Percentiles rank a stretch among this genome's conserved stretches.
These are phyloP conservation scores for Carcinoscorpius rotundicauda DNA, from an alignment of 1,140 invertebrate genomes.

Conservation along the genomic window DNA sequence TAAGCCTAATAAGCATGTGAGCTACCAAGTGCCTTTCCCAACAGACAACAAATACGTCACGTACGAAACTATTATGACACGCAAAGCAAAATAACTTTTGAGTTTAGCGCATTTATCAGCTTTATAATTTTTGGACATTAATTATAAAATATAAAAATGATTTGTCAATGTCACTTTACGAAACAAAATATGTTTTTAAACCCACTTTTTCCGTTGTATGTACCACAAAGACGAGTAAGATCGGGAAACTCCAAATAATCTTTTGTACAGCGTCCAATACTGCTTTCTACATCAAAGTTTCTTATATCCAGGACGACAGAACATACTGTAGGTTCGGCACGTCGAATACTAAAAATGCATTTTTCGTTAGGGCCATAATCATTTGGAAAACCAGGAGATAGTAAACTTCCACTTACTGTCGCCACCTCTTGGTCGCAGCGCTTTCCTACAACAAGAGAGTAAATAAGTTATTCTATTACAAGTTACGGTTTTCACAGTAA, in stretches of 20 bases:
- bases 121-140: no score
- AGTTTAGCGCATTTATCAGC: no score
- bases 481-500: no score
- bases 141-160: no score
- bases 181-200: no score
- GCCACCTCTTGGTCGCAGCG: conserved; percentile 18
- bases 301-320: conserved; percentile 22
- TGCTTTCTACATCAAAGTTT: conserved; percentile 23
- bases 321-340: conserved; percentile 20
- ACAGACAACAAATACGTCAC: no score
- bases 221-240: conserved; percentile 19
- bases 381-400: conserved; percentile 22
- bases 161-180: no score
- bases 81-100: no score
- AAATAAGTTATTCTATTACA: background rate
- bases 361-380: conserved; percentile 20
- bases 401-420: conserved; percentile 16
- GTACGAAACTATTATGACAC: no score
- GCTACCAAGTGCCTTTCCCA: no score
- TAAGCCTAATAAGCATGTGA: no score
- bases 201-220: conserved; percentile 16
- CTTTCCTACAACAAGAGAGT: background rate
- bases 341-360: conserved; percentile 18
- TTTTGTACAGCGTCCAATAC: conserved; percentile 14
- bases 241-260: conserved; percentile 23